Percentiles rank a stretch among this genome's conserved stretches.
These are phyloP conservation scores for Scaptomyza reducta DNA, from an alignment of 2,888 invertebrate genomes.

Conservation along the genomic window DNA sequence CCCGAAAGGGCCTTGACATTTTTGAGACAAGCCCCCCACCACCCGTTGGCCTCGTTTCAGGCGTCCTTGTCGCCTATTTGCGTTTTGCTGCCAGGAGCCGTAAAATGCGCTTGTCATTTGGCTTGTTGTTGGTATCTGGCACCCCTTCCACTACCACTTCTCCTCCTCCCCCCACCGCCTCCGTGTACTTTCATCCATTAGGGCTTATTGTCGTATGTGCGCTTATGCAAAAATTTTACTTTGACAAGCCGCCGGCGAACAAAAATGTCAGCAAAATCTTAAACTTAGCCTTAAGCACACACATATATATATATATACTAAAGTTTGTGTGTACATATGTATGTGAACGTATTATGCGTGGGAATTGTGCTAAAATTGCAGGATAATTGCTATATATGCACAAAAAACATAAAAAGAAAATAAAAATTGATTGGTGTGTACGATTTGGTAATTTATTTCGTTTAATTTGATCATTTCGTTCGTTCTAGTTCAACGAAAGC, in stretches of 20 bases:
- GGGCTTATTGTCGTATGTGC: constrained; percentile 36
- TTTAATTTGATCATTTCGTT: no score
- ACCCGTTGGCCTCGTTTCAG: constrained; percentile 25
- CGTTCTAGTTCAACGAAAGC: no score
- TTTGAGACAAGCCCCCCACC: constrained; percentile 18
- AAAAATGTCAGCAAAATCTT: constrained; percentile 4
- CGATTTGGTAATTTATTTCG: no score
- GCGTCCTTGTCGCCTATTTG: constrained; percentile 66
- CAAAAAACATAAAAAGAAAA: no score
- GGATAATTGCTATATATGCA: not conserved
- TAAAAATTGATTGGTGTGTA: no score
- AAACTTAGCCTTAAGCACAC: not conserved
- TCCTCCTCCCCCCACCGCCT: not conserved
- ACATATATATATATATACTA: not conserved
- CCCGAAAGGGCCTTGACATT: constrained; percentile 46
- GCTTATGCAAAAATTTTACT: constrained; percentile 17
- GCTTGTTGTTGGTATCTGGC: constrained; percentile 26
- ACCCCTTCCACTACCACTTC: not conserved
- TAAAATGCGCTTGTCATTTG: constrained; percentile 36
- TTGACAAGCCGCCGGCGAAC: constrained; percentile 20
- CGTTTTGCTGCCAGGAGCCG: constrained; percentile 32
- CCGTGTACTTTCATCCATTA: constrained; percentile 29
- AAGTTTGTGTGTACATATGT: not conserved
- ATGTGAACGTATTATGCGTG: constrained; percentile 1
- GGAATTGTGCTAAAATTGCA: not conserved